phyloP scores from a whole-genome alignment of 2,113 vertebrate species.

The Percopsis transmontana region DNA sequence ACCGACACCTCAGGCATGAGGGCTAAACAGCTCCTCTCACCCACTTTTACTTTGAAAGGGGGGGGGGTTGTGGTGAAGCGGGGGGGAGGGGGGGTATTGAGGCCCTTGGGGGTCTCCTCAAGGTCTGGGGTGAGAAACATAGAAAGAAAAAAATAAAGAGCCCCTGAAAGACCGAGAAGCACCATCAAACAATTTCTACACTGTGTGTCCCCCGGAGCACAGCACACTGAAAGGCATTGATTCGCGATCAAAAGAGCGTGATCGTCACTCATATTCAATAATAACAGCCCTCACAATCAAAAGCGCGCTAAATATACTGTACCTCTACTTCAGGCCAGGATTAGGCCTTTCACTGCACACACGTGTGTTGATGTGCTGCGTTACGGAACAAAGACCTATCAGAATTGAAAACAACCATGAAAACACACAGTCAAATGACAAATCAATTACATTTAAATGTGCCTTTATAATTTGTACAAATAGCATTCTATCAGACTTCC shows the following conservation, averaged over 20 bases:
- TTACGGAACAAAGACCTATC: slow-evolving; percentile 75
- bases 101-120: slow-evolving; percentile 64
- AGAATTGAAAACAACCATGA: slow-evolving; percentile 69
- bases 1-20: slow-evolving; percentile 67
- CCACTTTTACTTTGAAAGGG: slow-evolving; percentile 32
- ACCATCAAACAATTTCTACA: slow-evolving; percentile 75
- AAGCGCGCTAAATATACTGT: slow-evolving; percentile 70
- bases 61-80: background rate
- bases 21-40: slow-evolving; percentile 68
- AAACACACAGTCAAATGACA: slow-evolving; percentile 70
- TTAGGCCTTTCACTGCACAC: slow-evolving; percentile 74
- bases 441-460: slow-evolving; percentile 75
- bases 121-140: slow-evolving; percentile 64
- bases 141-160: slow-evolving; percentile 31
- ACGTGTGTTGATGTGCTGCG: slow-evolving; percentile 68
- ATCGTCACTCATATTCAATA: slow-evolving; percentile 80
- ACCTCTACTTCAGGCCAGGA: slow-evolving; percentile 78
- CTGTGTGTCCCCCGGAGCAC: slow-evolving; percentile 63
- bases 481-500: background rate
- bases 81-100: slow-evolving; percentile 26
- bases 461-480: slow-evolving; percentile 34
- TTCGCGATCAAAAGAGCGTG: slow-evolving; percentile 76
- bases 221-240: slow-evolving; percentile 65
- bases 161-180: slow-evolving; percentile 50
- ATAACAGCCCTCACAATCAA: slow-evolving; percentile 73